These are phyloP conservation scores for Catharus fuscescens DNA, from an alignment of 2,113 vertebrate species.

Conservation along the genomic window DNA sequence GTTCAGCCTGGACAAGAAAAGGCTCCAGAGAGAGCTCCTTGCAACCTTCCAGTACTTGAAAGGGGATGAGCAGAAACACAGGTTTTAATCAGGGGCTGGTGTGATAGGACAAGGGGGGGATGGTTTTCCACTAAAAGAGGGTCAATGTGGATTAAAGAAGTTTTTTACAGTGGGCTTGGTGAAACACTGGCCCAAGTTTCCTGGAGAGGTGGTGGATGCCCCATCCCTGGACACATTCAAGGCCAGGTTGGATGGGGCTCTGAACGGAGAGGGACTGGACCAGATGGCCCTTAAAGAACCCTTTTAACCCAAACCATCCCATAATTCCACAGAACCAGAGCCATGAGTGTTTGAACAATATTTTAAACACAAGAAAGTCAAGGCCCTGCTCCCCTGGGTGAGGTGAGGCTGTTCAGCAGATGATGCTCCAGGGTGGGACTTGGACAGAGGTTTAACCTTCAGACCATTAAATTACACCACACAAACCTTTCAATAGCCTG, in stretches of 20 bases:
- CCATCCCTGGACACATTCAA: neutral
- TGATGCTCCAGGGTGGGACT: rapidly evolving
- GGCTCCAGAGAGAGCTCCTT: neutral
- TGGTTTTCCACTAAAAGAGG: neutral
- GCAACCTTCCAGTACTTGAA: neutral
- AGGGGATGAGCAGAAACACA: rapidly evolving
- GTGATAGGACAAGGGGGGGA: rapidly evolving
- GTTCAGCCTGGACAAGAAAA: neutral
- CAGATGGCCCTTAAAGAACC: neutral
- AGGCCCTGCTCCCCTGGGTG: neutral
- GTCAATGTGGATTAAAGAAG: neutral
- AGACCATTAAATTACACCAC: neutral
- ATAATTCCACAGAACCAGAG: neutral
- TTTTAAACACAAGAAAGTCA: neutral
- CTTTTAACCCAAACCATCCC: neutral
- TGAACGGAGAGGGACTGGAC: neutral
- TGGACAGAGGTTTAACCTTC: rapidly evolving
- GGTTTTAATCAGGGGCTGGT: neutral
- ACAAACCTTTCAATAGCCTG: neutral
- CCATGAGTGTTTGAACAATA: rapidly evolving
- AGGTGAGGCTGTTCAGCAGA: neutral
- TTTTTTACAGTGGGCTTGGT: neutral
- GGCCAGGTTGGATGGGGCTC: neutral
- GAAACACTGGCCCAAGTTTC: neutral
- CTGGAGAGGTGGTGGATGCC: neutral